Evolutionary conservation across 2,797 vertebrate species (phyloP).

Genomic region (Scarus forsteni): DNA sequence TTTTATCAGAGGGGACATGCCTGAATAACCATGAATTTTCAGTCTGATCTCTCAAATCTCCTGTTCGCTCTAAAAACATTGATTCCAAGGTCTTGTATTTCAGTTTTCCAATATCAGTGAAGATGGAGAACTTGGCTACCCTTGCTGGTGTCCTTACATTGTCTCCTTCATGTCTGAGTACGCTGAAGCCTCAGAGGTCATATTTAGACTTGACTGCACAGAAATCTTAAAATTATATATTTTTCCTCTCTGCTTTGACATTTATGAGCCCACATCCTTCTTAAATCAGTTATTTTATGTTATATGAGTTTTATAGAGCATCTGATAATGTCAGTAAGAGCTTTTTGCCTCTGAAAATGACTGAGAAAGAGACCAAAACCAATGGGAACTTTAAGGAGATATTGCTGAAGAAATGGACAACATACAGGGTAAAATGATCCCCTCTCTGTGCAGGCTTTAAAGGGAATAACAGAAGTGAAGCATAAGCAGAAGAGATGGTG

Average conservation of each 20-base stretch:
- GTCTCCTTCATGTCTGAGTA: conserved; percentile 7
- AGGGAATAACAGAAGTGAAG: no score
- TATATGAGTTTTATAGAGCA: not conserved
- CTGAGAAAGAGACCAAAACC: no score
- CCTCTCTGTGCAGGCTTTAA: no score
- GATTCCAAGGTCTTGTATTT: conserved; percentile 24
- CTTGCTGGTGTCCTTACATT: conserved; percentile 1
- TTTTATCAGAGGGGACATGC: not conserved
- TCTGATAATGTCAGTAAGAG: not conserved
- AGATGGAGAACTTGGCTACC: not conserved
- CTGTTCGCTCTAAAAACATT: conserved; percentile 7
- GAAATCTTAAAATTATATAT: not conserved
- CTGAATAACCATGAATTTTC: not conserved
- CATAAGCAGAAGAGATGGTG: no score
- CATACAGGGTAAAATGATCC: no score
- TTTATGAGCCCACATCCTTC: not conserved
- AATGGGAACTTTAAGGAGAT: no score
- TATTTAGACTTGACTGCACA: conserved; percentile 29
- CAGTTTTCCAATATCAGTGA: conserved; percentile 25
- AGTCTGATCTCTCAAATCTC: conserved; percentile 16
- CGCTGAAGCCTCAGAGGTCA: conserved; percentile 17
- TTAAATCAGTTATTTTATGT: not conserved
- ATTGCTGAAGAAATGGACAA: no score
- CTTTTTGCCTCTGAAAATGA: not conserved
- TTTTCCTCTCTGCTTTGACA: conserved; percentile 10